phyloP scores from a whole-genome alignment of 2,113 vertebrate species.

The crab-eating macaque (Macaca fascicularis) region T2T-MFA8v1.1 NC_088388.1:76838001-76838500 shows the following conservation, averaged over 20 bases:
- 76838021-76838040: neutral
- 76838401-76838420: neutral
- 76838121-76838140: neutral
- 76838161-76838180: neutral
- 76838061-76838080: constrained; percentile 8
- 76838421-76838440: neutral
- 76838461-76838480: constrained; percentile 9
- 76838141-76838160: neutral
- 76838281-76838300: neutral
- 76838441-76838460: neutral
- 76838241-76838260: neutral
- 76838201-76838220: neutral
- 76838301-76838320: neutral
- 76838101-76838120: neutral
- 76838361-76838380: neutral
- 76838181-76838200: neutral
- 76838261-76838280: neutral
- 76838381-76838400: neutral
- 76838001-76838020: neutral
- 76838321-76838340: neutral
- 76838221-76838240: neutral
- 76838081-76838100: neutral
- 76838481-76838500: neutral
- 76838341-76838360: neutral
- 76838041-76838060: neutral